Conservation (phyloP, 2,888 invertebrate genomes). For the Cephus rjabovi region DNA sequence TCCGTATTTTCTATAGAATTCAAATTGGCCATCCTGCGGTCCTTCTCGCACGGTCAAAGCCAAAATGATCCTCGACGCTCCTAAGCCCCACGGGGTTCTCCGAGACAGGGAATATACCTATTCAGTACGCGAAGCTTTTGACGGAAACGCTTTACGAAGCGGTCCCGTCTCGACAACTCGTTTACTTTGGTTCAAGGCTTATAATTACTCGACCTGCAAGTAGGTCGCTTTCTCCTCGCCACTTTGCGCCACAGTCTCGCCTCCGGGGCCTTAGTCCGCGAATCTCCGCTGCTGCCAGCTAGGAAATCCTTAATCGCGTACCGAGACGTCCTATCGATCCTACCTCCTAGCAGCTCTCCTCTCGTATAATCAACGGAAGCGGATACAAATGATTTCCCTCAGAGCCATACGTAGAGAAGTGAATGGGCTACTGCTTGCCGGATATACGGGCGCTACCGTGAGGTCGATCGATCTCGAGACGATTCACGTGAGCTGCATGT, state of each 20-base stretch:
- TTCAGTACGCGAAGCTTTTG: neutral
- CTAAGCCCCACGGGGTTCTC: neutral
- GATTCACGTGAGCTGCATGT: neutral
- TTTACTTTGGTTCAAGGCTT: constrained; percentile 61
- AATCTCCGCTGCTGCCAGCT: constrained; percentile 23
- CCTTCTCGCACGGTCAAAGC: neutral
- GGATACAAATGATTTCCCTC: neutral
- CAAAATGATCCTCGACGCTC: neutral
- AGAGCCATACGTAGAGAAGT: neutral
- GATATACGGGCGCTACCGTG: neutral
- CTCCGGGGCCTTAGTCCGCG: constrained; percentile 25
- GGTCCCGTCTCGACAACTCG: constrained; percentile 48
- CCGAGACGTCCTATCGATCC: neutral
- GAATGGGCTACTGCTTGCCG: neutral
- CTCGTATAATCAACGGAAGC: neutral
- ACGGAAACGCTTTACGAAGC: constrained; percentile 9
- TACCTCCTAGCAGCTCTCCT: neutral
- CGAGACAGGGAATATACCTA: neutral
- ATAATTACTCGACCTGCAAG: constrained; percentile 61
- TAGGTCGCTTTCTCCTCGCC: constrained; percentile 64
- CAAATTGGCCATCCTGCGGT: neutral
- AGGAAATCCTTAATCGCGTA: constrained; percentile 8
- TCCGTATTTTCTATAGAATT: neutral
- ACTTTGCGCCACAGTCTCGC: constrained; percentile 41
- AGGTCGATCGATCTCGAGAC: neutral